Conservation (phyloP, 2,797 vertebrate genomes). For the Cyclura pinguis region DNA sequence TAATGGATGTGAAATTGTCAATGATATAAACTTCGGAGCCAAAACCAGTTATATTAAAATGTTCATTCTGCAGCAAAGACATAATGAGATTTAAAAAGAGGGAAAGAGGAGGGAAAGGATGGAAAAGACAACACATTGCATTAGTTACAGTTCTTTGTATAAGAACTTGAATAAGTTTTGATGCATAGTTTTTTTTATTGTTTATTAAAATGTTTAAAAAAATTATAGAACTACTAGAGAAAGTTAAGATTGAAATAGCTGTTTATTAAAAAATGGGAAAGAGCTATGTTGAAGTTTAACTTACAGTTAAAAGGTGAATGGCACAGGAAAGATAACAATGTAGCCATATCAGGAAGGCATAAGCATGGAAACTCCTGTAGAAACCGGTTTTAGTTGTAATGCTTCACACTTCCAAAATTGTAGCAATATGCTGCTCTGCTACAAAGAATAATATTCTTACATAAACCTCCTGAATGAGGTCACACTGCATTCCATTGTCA, state of each 20-base stretch:
- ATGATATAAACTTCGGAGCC: too few species aligned
- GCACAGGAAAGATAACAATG: background rate
- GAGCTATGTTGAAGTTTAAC: background rate
- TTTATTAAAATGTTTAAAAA: too few species aligned
- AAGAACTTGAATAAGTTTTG: too few species aligned
- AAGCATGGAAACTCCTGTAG: background rate
- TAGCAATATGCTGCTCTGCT: conserved; percentile 6
- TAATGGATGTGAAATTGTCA: too few species aligned
- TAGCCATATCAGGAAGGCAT: background rate
- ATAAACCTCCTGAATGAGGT: conserved; percentile 35
- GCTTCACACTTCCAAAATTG: conserved; percentile 35
- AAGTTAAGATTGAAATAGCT: background rate
- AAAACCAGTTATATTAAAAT: too few species aligned
- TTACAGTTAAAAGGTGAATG: background rate
- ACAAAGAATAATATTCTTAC: conserved; percentile 53
- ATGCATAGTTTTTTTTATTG: too few species aligned
- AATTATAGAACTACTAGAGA: background rate
- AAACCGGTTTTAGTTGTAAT: conserved; percentile 35
- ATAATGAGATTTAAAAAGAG: too few species aligned
- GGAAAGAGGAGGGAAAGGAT: too few species aligned
- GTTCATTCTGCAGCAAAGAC: too few species aligned
- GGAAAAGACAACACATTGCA: too few species aligned
- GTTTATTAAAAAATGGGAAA: background rate
- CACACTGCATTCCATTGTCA: conserved; percentile 52
- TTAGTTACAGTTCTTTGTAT: too few species aligned